A percentile compares a stretch with the other conserved stretches of the same genome.
Conservation (phyloP, 2,797 vertebrate species). For the Pangasius krempfi region DNA sequence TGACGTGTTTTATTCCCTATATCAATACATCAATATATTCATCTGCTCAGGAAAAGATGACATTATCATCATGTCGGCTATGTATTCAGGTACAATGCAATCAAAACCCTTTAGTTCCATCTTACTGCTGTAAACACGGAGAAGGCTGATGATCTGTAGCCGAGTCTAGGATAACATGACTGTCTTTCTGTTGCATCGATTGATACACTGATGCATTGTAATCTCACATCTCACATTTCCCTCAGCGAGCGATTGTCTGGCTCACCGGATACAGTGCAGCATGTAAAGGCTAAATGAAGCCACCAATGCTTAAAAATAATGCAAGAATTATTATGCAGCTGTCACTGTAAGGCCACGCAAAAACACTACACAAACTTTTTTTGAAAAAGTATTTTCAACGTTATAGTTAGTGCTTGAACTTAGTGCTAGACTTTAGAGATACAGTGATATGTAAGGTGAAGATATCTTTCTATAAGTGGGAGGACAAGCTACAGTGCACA, state of each 20-base stretch:
- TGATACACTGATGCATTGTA: constrained; percentile 2
- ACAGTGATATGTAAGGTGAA: background rate
- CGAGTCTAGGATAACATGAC: background rate
- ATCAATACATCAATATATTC: background rate
- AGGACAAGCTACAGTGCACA: constrained; percentile 13
- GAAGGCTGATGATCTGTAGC: constrained; percentile 10
- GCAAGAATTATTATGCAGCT: background rate
- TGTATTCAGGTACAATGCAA: background rate
- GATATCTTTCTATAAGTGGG: constrained; percentile 7
- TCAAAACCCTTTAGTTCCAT: background rate
- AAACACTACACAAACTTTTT: background rate
- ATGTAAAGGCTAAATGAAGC: background rate
- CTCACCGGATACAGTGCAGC: background rate
- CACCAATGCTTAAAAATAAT: background rate
- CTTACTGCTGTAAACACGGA: constrained; percentile 1
- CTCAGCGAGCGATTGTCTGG: background rate
- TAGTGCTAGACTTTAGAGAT: background rate
- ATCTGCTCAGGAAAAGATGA: background rate
- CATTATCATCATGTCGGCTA: background rate
- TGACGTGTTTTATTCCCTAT: background rate
- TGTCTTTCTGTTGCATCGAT: constrained; percentile 18
- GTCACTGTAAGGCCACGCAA: background rate
- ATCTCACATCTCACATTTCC: constrained; percentile 27
- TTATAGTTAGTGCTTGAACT: background rate
- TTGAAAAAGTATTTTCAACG: background rate